These are phyloP conservation scores for Halcyon leucocephala DNA, from an alignment of 2,797 vertebrate genomes.

Conservation along the genomic window DNA sequence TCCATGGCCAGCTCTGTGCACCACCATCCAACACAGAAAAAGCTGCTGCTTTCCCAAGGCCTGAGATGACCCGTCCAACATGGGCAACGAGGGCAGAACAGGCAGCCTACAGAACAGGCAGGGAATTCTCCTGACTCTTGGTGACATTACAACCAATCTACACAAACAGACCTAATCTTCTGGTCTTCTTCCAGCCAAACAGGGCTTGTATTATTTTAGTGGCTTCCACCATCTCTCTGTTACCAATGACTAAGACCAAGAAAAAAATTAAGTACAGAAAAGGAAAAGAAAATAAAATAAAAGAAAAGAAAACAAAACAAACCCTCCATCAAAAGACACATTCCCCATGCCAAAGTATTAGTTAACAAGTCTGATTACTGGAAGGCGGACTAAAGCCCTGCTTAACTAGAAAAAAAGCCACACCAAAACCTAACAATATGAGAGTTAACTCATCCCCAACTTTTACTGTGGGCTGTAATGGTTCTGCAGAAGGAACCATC, in stretches of 20 bases:
- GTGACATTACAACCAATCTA: constrained; percentile 85
- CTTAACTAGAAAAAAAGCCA: not conserved
- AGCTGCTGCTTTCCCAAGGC: constrained; percentile 66
- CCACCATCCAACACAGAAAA: constrained; percentile 54
- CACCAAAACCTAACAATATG: not conserved
- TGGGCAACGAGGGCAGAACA: not conserved
- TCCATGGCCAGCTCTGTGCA: not conserved
- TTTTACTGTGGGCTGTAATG: not conserved
- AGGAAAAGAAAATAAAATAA: not conserved
- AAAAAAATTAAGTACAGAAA: constrained; percentile 51
- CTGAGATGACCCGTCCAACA: not conserved
- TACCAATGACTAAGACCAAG: not conserved
- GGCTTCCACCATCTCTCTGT: constrained; percentile 10
- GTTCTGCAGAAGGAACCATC: not conserved
- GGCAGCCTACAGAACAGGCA: constrained; percentile 27
- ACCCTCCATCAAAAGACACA: not conserved
- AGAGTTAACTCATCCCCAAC: not conserved
- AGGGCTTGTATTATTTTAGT: constrained; percentile 13
- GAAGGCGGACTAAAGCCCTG: not conserved
- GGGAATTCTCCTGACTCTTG: constrained; percentile 23
- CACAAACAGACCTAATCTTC: constrained; percentile 82
- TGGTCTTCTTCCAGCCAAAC: constrained; percentile 39
- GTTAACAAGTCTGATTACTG: not conserved
- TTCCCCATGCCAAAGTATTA: not conserved
- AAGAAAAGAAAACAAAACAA: not conserved